Base-by-base conservation (phyloP, 2,888 invertebrate species). In the Prenolepis imparis region DNA sequence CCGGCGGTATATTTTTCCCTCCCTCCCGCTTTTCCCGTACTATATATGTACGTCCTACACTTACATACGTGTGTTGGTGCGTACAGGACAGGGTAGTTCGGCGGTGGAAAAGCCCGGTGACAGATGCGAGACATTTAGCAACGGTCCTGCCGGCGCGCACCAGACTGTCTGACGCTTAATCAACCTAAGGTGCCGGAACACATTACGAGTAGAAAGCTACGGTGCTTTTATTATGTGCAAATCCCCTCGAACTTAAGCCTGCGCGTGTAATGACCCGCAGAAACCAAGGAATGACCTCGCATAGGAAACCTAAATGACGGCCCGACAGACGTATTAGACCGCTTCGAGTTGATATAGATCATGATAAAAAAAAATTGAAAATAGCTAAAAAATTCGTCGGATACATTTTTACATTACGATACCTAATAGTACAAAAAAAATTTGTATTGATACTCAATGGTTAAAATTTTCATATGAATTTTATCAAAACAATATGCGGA, bases 91-190 rank as follows among this genome's bases (percentile, higher is more conserved):
- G 66, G 66, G 28, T 41, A 61, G 57, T 57, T 64, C 21, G 44
- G 70, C 57, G 78, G 82, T 83, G 88, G 91, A 90, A 93, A 93
- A 92, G 91, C 91, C 86, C 86, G 90, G 91, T 93, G 93, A 94
- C 93, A 92, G 93, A 94, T 93, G 93, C 90, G 91, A 90, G 91
- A 93, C 92, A 93, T 93, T 94, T 93, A 91, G 90, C 91, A 74
- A 70, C 84, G 86, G 86, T 89, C 89, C 78, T 87, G 89, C 88
- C 84, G 86, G 87, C 89, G 87, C 85, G 88, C 88, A 81, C 89
- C 90, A 84, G 88, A 86, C 90, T 90, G 91, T 87, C 86, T 86
- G 89, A 84, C 91, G 92, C 92, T 94, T 93, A 94, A 94, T 94
- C 93, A 94, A 93, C 91, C 91, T 91, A 90, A 92, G 91, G 91